Conservation (phyloP, 53 echinoderm and acorn worm species). For the Antedon mediterranea region DNA sequence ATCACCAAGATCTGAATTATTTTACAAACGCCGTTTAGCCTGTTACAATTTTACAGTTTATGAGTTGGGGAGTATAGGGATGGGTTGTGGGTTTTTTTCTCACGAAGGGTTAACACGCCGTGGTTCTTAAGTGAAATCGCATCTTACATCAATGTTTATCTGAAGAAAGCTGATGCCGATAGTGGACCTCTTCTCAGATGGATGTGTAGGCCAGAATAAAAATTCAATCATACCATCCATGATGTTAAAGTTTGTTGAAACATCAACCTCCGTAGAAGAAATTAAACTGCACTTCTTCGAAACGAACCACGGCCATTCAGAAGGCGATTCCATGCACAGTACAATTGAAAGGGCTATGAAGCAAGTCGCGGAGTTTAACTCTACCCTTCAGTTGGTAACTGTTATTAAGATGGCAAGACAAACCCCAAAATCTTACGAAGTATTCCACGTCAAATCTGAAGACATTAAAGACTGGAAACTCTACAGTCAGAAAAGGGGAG, state of each 20-base stretch:
- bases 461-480: conserved; percentile 19
- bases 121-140: conserved; percentile 10
- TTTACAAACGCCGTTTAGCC: conserved; percentile 21
- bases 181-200: conserved; percentile 20
- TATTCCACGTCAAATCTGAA: background rate
- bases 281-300: conserved; percentile 10
- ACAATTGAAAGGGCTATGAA: conserved; percentile 8
- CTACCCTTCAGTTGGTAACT: conserved; percentile 2
- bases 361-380: background rate
- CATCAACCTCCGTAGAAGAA: background rate
- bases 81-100: conserved; percentile 14
- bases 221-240: conserved; percentile 19
- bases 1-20: conserved; percentile 15
- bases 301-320: conserved; percentile 12
- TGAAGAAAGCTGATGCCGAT: background rate
- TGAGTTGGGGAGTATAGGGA: conserved; percentile 8
- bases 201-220: conserved; percentile 26
- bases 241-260: conserved; percentile 9
- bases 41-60: conserved; percentile 38
- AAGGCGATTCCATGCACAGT: conserved; percentile 29
- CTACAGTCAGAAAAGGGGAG: background rate
- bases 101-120: conserved; percentile 20
- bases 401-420: conserved; percentile 7
- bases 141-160: background rate
- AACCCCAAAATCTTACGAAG: conserved; percentile 2